phyloP scores from a whole-genome alignment of 2,888 invertebrate species.

The Augochlorella aurata region DNA sequence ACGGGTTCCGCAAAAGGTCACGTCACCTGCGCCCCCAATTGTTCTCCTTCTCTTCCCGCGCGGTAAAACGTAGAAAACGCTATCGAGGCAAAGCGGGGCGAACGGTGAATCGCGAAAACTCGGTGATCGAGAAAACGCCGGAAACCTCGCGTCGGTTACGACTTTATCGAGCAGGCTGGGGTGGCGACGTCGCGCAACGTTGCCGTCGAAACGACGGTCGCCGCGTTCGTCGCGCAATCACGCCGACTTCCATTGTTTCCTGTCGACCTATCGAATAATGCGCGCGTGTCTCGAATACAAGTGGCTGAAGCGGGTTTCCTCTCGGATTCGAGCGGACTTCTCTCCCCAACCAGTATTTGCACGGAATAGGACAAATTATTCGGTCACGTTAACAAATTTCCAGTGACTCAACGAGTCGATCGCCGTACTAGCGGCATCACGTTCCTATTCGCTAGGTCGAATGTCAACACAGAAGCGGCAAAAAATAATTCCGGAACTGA shows the following conservation, averaged over 20 bases:
- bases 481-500: no score
- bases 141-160: slow-evolving; percentile 9
- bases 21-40: background rate
- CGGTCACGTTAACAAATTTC: background rate
- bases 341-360: background rate
- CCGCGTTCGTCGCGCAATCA: slow-evolving; percentile 22
- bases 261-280: slow-evolving; percentile 47
- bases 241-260: slow-evolving; percentile 40
- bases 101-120: slow-evolving; percentile 4
- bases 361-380: background rate
- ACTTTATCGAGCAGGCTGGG: background rate
- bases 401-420: no score
- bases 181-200: slow-evolving; percentile 2
- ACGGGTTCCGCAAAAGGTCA: background rate
- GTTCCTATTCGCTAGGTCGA: no score
- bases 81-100: background rate
- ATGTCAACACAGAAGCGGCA: no score
- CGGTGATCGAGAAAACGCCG: slow-evolving; percentile 3
- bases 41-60: background rate
- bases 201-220: slow-evolving; percentile 6
- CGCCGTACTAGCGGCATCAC: no score
- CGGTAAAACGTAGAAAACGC: no score
- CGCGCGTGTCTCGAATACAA: slow-evolving; percentile 42
- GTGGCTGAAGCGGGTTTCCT: background rate
- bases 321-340: background rate